phyloP scores from a whole-genome alignment of 2,888 invertebrate genomes.

The Drosophila yooni region DNA sequence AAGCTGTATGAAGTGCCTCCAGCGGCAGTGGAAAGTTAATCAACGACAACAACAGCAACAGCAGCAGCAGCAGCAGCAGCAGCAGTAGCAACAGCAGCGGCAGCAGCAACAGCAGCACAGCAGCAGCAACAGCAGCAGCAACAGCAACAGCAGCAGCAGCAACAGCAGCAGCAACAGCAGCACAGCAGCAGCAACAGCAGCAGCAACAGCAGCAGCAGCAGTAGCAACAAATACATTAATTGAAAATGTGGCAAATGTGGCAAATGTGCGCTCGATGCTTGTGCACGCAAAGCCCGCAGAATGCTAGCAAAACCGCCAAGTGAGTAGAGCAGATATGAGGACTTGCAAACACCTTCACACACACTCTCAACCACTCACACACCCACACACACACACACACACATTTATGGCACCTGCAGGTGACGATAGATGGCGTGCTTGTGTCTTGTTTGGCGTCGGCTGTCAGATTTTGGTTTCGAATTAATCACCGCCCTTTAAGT shows the following conservation, averaged over 20 bases:
- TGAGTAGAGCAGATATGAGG: conserved; percentile 50
- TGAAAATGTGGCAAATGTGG: conserved; percentile 67
- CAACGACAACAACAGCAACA: conserved; percentile 9
- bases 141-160: conserved; percentile 16
- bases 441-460: conserved; percentile 64
- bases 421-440: conserved; percentile 54
- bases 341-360: conserved; percentile 47
- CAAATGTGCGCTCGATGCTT: conserved; percentile 54
- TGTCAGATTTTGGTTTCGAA: conserved; percentile 78
- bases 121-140: conserved; percentile 32
- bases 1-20: conserved; percentile 17
- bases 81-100: conserved; percentile 8
- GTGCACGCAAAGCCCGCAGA: conserved; percentile 40
- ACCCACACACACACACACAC: conserved; percentile 12
- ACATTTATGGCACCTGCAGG: conserved; percentile 41
- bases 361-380: conserved; percentile 15
- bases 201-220: conserved; percentile 19
- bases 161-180: neutral
- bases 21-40: conserved; percentile 6
- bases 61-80: neutral
- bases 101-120: no score
- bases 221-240: conserved; percentile 52
- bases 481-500: conserved; percentile 76
- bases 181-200: neutral
- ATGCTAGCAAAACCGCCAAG: conserved; percentile 56